phyloP scores from a whole-genome alignment of 2,113 vertebrate genomes.

The Corvus cornix region DNA sequence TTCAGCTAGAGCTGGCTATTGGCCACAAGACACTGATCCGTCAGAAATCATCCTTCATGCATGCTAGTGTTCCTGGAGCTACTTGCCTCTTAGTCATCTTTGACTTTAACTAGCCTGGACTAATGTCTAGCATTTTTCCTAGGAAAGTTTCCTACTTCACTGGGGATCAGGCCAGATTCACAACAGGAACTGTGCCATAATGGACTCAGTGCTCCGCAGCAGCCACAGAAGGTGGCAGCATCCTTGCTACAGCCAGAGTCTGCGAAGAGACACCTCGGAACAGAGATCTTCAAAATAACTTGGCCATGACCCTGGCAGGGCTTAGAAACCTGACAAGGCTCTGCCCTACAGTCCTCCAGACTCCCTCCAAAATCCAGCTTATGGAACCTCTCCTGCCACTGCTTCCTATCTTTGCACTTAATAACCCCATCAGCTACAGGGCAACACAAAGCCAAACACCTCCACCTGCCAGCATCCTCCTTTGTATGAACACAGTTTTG shows the following conservation, averaged over 20 bases:
- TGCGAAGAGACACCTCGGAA: neutral
- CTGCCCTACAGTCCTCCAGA: neutral
- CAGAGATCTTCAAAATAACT: neutral
- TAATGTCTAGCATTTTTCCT: neutral
- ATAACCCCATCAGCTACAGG: neutral
- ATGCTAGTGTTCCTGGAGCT: neutral
- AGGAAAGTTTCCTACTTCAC: neutral
- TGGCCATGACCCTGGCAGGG: neutral
- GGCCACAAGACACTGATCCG: neutral
- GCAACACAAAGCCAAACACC: neutral
- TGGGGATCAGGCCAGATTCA: neutral
- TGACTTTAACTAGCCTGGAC: neutral
- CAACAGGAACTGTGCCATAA: neutral
- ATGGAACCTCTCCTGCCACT: neutral
- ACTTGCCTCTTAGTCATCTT: neutral
- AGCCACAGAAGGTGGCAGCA: neutral
- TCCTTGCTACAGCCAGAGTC: neutral
- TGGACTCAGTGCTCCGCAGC: neutral
- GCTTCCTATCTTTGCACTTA: neutral
- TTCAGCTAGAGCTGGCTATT: neutral
- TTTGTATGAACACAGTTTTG: neutral
- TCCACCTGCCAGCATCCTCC: neutral
- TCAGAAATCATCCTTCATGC: neutral
- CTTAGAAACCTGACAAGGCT: neutral
- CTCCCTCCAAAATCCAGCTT: neutral